phyloP scores from a whole-genome alignment of 2,113 vertebrate species.

The Psittacus erithacus region DNA sequence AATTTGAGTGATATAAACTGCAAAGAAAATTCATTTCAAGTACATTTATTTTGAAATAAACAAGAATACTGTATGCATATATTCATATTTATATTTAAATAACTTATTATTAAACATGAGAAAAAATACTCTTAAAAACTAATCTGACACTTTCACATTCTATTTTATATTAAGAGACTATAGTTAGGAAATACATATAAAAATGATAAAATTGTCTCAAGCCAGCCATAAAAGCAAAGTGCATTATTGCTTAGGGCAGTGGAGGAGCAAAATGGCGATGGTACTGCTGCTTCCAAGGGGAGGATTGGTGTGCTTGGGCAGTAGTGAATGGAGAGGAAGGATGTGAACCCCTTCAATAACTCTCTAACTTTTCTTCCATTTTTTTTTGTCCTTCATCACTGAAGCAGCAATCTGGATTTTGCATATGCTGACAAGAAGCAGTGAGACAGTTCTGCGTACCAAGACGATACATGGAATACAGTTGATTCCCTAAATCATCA shows the following conservation, averaged over 20 bases:
- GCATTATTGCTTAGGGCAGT: constrained; percentile 5
- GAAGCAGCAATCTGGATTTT: background rate
- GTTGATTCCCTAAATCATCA: background rate
- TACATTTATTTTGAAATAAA: constrained; percentile 61
- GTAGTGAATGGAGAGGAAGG: background rate
- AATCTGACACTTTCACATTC: constrained; percentile 51
- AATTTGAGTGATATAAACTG: background rate
- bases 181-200: constrained; percentile 22
- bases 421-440: constrained; percentile 3
- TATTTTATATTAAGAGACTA: constrained; percentile 2
- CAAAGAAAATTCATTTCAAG: constrained; percentile 1
- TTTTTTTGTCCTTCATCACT: background rate
- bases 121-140: constrained; percentile 52
- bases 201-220: constrained; percentile 30
- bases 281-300: background rate
- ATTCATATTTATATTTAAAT: constrained; percentile 59
- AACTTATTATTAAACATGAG: constrained; percentile 47
- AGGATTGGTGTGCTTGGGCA: background rate
- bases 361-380: background rate
- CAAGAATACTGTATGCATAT: constrained; percentile 8
- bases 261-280: background rate
- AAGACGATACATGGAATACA: background rate
- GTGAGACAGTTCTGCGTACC: background rate
- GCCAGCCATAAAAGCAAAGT: constrained; percentile 49
- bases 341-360: background rate